Conservation (phyloP, 2,797 vertebrate genomes). For the Halcyon chelicuti region DNA sequence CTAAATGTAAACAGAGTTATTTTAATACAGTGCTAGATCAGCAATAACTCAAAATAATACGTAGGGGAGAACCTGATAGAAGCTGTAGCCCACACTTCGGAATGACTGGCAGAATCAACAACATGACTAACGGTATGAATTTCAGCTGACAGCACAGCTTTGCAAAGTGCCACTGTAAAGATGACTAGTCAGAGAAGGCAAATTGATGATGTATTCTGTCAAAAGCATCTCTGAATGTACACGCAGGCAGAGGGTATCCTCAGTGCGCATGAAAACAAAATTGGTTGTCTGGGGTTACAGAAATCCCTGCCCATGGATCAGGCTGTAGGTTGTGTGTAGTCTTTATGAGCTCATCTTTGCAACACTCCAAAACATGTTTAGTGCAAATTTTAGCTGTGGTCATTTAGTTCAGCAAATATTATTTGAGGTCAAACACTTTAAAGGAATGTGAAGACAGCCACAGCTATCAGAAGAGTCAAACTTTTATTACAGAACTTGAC, state of each 20-base stretch:
- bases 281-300: not conserved
- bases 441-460: not conserved
- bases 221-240: not conserved
- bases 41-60: not conserved
- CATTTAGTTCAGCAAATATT: not conserved
- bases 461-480: not conserved
- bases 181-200: not conserved
- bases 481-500: not conserved
- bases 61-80: not conserved
- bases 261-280: not conserved
- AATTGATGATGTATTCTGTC: not conserved
- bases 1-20: not conserved
- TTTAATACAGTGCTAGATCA: not conserved
- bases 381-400: fast-evolving
- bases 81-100: not conserved
- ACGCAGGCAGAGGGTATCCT: not conserved
- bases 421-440: not conserved
- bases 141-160: not conserved
- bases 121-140: not conserved
- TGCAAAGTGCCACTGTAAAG: not conserved
- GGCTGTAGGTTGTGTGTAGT: not conserved
- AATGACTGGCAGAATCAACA: not conserved
- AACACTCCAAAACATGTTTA: not conserved
- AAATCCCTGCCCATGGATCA: not conserved
- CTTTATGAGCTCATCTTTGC: not conserved